Base-by-base conservation (phyloP, 2,113 vertebrate species). In the Neotragus pygmaeus region DNA sequence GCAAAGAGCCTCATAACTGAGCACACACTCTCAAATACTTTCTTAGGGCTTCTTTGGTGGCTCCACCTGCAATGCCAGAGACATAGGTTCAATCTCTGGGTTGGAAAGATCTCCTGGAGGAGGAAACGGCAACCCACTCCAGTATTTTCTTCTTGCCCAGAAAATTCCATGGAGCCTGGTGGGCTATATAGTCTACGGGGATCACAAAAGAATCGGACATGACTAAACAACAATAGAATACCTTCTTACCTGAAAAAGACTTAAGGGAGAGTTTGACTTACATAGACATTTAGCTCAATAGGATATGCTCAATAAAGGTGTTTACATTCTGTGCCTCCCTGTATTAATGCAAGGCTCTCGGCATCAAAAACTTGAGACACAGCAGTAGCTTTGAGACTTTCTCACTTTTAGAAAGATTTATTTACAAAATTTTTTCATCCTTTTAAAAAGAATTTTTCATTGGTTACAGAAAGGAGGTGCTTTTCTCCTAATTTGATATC, bases 261-360 rank as follows among this genome's bases (percentile, higher is more conserved):
- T 47, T 70, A 43, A 28, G 36, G 13, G 27, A 62, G 13, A 82
- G 21, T 70, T 96, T 85, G 43, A 75, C 15, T 93, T 88, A 33
- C 58, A 45, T 43, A 78, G n/a, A 64, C 13, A 86, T 93, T 91
- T 78, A 93, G 21, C 87, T 87, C 47, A 90, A 64, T 87, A 33
- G 39, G 17, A 78, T 91, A 23, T 6, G 16, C 36, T 86, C 15
- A 2, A 58, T 75, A 83, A 95, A 83, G 45, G 23, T 73, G 39
- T 86, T 94, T 90, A 85, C 78, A 93, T 81, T 30, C 51, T 49
- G 7, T 64, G 25, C 93, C 51, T 80, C 85, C 23, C 25, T 85
- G 12, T 89, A 94, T 73, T 95, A 96, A 96, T 93, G 77, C 66
- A 97, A 91, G 49, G 17, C 57, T 93, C 15, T 94, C 62, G 80